Conservation (phyloP, 2,113 vertebrate species). For the Cepphus grylle region DNA sequence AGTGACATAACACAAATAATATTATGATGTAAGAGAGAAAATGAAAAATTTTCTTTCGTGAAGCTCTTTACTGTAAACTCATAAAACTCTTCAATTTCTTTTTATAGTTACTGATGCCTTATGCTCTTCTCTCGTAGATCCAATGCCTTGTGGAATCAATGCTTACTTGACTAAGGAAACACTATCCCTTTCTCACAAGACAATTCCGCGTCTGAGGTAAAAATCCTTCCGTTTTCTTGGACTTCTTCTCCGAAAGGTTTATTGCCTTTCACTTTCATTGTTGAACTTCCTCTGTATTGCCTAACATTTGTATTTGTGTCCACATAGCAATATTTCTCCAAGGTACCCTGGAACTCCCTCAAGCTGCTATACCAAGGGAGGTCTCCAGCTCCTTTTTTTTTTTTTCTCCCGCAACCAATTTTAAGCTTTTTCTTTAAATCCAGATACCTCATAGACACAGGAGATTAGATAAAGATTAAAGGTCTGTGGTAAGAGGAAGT, state of each 20-base stretch:
- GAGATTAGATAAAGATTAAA: not conserved
- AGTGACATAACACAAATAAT: not conserved
- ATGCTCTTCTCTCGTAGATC: constrained; percentile 15
- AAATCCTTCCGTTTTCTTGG: not conserved
- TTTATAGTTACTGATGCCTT: not conserved
- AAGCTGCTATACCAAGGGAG: not conserved
- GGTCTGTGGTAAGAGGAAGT: not conserved
- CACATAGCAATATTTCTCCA: not conserved
- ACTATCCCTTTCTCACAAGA: not conserved
- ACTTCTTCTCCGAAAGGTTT: not conserved
- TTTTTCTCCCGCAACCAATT: not conserved
- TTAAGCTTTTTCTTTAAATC: not conserved
- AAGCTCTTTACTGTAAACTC: not conserved
- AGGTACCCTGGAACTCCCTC: not conserved
- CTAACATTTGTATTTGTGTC: not conserved
- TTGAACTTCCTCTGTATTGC: not conserved
- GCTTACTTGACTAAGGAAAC: constrained; percentile 34
- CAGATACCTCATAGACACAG: not conserved
- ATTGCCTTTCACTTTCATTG: not conserved
- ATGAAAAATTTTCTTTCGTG: not conserved
- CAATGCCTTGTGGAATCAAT: constrained; percentile 54
- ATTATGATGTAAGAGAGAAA: not conserved
- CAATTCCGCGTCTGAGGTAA: constrained; percentile 42
- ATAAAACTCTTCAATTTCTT: not conserved
- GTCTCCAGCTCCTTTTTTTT: not conserved